Evolutionary conservation across 2,888 invertebrate species (phyloP), one percentile per base, ranked within the genome.

Genomic region (Apotomis capreana): DNA sequence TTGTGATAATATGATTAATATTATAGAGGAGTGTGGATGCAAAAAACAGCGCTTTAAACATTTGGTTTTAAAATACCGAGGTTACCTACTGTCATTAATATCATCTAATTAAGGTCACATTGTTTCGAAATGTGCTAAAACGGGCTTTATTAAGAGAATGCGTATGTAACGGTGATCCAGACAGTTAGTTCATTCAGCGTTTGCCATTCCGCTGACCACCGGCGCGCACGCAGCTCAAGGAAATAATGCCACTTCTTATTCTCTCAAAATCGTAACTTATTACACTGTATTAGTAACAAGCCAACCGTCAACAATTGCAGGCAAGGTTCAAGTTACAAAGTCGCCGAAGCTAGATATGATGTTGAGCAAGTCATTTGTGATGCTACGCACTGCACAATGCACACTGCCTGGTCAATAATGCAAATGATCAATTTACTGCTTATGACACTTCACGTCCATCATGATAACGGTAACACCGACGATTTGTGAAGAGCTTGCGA

Each of bases 141-240:
- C 65, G 58, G 62, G 54, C 36, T 62, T 68, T 49, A 74, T 69
- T 70, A 73, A 69, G 69, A 63, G 60, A 70, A 67, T 76, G 73
- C 78, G 78, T 76, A 78, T 75, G 75, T 84, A 87, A 86, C 87
- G 86, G 88, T 81, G 77, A 74, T 75, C 67, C 76, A 76, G 80
- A 87, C 88, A 83, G 87, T 86, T 81, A 85, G 76, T 81, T 80
- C 82, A 82, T 81, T 81, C 78, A 81, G 81, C 83, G 80, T 79
- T 78, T 76, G 77, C 79, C 76, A 79, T 81, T 81, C 79, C 74
- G 77, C 78, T 55, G 61, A 44, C 55, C 62, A 69, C 79, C 82
- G 80, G 82, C 81, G 84, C 64, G 55, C 55, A 79, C 79, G 55
- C 82, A 79, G 78, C 84, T 84, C 81, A 84, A 86, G 88, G 85